Evolutionary conservation across 1,140 invertebrate genomes (phyloP).

Genomic region (Myzus persicae): DNA sequence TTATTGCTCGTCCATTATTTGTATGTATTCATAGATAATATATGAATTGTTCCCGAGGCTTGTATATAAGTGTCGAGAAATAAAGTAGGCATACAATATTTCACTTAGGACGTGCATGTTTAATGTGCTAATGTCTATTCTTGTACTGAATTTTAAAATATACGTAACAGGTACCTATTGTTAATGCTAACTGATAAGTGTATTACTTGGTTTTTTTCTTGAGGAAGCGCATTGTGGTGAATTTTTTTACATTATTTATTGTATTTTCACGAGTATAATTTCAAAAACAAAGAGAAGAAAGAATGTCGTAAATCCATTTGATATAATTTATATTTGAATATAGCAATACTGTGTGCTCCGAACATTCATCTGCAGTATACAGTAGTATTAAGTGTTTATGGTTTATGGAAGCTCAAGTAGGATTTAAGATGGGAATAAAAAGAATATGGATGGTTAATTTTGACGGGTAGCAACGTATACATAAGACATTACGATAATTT

Average conservation of each 20-base stretch:
- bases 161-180: neutral
- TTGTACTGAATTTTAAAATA: neutral
- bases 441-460: slow-evolving; percentile 40
- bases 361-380: neutral
- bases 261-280: neutral
- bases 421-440: slow-evolving; percentile 45
- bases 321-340: slow-evolving; percentile 45
- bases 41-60: neutral
- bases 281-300: neutral
- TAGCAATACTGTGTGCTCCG: neutral
- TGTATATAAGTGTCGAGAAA: neutral
- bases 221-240: neutral
- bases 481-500: neutral
- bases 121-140: neutral
- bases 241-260: slow-evolving; percentile 22
- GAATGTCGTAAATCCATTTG: slow-evolving; percentile 28
- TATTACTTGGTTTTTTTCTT: neutral
- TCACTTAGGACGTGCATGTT: neutral
- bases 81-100: neutral
- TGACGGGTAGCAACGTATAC: neutral
- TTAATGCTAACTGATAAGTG: neutral
- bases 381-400: slow-evolving; percentile 44
- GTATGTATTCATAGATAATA: neutral
- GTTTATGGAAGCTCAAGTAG: slow-evolving; percentile 41
- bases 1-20: neutral